Evolutionary conservation across 2,113 vertebrate species (phyloP).

Genomic region (Lampris megalopsis): DNA sequence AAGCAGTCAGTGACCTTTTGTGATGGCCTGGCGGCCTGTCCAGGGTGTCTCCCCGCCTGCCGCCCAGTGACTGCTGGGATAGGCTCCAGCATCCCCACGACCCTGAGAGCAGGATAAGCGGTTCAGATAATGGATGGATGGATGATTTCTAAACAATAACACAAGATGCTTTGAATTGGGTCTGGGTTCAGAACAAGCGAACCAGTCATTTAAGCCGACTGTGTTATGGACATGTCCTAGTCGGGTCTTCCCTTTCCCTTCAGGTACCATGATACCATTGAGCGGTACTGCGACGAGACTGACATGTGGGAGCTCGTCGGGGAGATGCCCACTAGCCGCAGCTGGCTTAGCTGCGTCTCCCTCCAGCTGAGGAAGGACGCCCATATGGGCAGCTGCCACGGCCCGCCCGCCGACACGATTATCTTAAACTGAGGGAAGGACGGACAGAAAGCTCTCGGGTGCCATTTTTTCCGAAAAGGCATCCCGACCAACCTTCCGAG

Average conservation of each 20-base stretch:
- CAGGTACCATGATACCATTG: slow-evolving; percentile 87
- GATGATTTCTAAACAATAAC: too few relatives aligned
- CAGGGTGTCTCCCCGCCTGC: too few relatives aligned
- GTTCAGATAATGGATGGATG: too few relatives aligned
- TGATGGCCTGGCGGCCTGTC: too few relatives aligned
- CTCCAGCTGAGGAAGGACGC: slow-evolving; percentile 81
- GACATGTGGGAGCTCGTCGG: slow-evolving; percentile 85
- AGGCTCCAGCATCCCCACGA: too few relatives aligned
- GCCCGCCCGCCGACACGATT: slow-evolving; percentile 49
- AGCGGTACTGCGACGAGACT: slow-evolving; percentile 81
- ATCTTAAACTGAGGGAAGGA: slow-evolving; percentile 55
- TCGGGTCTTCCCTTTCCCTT: background rate
- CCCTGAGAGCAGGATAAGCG: too few relatives aligned
- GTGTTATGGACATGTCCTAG: too few relatives aligned
- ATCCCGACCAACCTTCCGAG: background rate
- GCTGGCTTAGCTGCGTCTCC: slow-evolving; percentile 86
- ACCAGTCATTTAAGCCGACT: too few relatives aligned
- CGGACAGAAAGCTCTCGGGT: background rate
- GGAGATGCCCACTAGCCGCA: slow-evolving; percentile 86
- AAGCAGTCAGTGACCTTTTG: too few relatives aligned
- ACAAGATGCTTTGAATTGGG: too few relatives aligned
- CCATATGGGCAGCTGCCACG: slow-evolving; percentile 46
- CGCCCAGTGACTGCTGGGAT: too few relatives aligned
- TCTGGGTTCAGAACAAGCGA: too few relatives aligned
- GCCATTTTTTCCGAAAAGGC: background rate